phyloP scores from a whole-genome alignment of 2,113 vertebrate genomes.

The Lepidothrix coronata region DNA sequence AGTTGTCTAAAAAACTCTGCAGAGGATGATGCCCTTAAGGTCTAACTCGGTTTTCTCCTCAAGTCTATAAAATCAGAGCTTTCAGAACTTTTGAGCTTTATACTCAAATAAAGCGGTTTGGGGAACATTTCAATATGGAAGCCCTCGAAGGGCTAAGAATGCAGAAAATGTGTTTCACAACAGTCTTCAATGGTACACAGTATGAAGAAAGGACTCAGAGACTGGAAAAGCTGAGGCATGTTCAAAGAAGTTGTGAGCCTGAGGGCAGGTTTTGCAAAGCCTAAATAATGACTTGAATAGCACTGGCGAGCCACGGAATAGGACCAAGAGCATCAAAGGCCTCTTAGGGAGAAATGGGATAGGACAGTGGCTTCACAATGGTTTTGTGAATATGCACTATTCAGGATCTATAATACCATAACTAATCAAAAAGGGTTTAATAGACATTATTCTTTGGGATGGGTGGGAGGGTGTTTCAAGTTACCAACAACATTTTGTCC shows the following conservation, averaged over 20 bases:
- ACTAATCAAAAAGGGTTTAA: conserved; percentile 34
- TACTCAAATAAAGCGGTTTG: neutral
- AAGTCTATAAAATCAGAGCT: conserved; percentile 23
- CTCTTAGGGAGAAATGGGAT: conserved; percentile 19
- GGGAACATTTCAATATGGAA: conserved; percentile 56
- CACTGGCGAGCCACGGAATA: conserved; percentile 42
- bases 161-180: conserved; percentile 62
- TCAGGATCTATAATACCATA: conserved; percentile 22
- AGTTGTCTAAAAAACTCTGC: neutral
- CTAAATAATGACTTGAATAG: conserved; percentile 49
- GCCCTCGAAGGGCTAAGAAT: conserved; percentile 31
- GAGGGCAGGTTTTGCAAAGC: conserved; percentile 54
- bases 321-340: conserved; percentile 46
- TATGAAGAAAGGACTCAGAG: conserved; percentile 28
- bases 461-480: neutral
- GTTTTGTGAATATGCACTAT: neutral
- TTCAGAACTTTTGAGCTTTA: conserved; percentile 29
- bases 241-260: conserved; percentile 49
- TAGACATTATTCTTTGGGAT: neutral
- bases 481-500: conserved; percentile 24
- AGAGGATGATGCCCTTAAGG: neutral
- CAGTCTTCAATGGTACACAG: conserved; percentile 35
- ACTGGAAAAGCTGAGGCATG: conserved; percentile 55
- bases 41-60: neutral
- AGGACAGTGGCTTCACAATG: neutral